These are phyloP conservation scores for Eospalax fontanierii DNA, from an alignment of 2,797 vertebrate species.

Conservation along the genomic window DNA sequence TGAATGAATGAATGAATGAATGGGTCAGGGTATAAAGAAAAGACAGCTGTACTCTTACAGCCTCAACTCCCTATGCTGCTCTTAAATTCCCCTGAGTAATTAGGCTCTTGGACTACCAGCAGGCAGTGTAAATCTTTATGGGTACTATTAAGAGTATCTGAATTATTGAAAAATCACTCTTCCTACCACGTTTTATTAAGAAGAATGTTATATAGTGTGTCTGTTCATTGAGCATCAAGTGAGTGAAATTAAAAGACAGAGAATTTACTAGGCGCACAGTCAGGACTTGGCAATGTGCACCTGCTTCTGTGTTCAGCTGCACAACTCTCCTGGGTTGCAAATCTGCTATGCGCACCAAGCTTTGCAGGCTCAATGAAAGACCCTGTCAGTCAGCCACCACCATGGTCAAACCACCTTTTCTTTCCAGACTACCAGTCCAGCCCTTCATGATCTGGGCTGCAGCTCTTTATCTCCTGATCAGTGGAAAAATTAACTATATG, in stretches of 20 bases:
- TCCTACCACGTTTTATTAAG: slow-evolving; percentile 56
- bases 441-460: background rate
- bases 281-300: fast-evolving
- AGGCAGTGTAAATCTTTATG: slow-evolving; percentile 49
- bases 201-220: slow-evolving; percentile 12
- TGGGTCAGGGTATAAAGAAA: background rate
- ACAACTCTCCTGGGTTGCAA: background rate
- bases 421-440: background rate
- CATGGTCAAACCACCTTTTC: fast-evolving
- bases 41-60: background rate
- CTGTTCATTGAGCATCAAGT: background rate
- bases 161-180: slow-evolving; percentile 70
- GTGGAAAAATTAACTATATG: background rate
- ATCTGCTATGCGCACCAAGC: background rate
- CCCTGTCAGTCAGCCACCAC: background rate
- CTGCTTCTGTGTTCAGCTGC: background rate
- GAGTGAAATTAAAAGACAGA: background rate
- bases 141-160: slow-evolving; percentile 44
- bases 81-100: slow-evolving; percentile 23
- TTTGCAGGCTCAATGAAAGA: background rate
- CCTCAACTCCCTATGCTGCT: background rate
- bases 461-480: background rate
- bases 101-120: slow-evolving; percentile 32
- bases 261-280: background rate
- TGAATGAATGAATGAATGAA: background rate